phyloP scores from a whole-genome alignment of 1,140 invertebrate genomes.

The Microplitis mediator region DNA sequence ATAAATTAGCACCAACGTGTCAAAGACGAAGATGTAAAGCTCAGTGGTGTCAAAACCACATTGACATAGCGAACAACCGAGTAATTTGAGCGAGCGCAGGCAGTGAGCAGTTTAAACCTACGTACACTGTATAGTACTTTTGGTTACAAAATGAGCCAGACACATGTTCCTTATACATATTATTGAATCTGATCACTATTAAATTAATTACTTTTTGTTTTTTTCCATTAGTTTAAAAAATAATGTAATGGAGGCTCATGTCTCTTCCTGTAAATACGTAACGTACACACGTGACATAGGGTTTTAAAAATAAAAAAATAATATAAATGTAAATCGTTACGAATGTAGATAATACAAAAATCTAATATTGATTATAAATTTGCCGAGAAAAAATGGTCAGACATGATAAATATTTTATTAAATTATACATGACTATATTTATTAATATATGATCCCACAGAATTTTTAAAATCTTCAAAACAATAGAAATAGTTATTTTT shows the following conservation, averaged over 20 bases:
- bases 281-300: constrained; percentile 14
- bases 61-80: constrained; percentile 34
- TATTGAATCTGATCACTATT: not conserved
- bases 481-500: no score
- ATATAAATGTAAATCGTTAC: not conserved
- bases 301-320: constrained; percentile 11
- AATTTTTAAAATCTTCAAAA: no score
- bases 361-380: no score
- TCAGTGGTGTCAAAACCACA: no score
- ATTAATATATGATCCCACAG: no score
- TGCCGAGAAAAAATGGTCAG: no score
- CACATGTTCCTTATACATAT: not conserved
- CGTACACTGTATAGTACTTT: constrained; percentile 51
- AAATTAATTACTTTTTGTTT: not conserved
- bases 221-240: not conserved
- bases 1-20: no score
- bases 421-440: no score
- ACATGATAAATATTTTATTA: no score
- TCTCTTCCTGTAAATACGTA: constrained; percentile 36
- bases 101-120: constrained; percentile 59
- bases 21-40: no score
- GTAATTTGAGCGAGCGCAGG: constrained; percentile 53
- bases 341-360: not conserved
- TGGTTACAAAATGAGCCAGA: constrained; percentile 39
- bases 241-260: constrained; percentile 24